Evolutionary conservation across 2,797 vertebrate genomes (phyloP), one percentile per base, ranked within the genome.

Genomic region (Microctenopoma stevenorrisi): DNA sequence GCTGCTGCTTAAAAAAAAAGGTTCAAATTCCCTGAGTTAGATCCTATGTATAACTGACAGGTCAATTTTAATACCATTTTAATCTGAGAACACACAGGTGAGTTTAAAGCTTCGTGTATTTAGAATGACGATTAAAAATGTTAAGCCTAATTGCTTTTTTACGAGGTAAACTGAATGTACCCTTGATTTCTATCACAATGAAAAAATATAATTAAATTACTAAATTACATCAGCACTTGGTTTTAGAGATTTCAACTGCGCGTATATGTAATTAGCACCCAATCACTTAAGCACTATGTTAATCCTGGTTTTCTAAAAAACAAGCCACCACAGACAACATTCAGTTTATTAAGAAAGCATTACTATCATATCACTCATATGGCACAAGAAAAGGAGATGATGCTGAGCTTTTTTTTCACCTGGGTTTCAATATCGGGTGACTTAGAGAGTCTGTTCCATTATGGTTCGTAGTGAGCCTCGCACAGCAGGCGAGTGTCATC

Each of bases 221-320:
- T 68, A 10, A 12, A 46, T 1, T 33, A 62, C 53, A 55, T 26
- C 5, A 60, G 50, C 14, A 4, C 44, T 57, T 57, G n/a, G 13
- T 40, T 54, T 38, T 60, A 40, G 33, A 37, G 0, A 49, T 78
- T 28, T 56, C 30, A 40, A 67, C 51, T 49, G 9, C 52, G 15
- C 58, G 52, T 61, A 26, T 47, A 78, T 35, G 47, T 81, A 76
- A 85, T 67, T 48, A 68, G 51, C 18, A 74, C 55, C 68, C n/a
- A 75, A 66, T 79, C 65, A 28, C 54, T 79, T 85, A 70, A 77
- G 77, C 53, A 46, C 30, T 60, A 22, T 61, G 46, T 49, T 73
- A 79, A 86, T 81, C 55, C 64, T 54, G 22, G 22, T 1, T 22
- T 22, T 22, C 1, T 22, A 22, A 22, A 22, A 22, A 22, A 22